These are phyloP conservation scores for Apis dorsata DNA, from an alignment of 1,140 invertebrate species.

Conservation along the genomic window DNA sequence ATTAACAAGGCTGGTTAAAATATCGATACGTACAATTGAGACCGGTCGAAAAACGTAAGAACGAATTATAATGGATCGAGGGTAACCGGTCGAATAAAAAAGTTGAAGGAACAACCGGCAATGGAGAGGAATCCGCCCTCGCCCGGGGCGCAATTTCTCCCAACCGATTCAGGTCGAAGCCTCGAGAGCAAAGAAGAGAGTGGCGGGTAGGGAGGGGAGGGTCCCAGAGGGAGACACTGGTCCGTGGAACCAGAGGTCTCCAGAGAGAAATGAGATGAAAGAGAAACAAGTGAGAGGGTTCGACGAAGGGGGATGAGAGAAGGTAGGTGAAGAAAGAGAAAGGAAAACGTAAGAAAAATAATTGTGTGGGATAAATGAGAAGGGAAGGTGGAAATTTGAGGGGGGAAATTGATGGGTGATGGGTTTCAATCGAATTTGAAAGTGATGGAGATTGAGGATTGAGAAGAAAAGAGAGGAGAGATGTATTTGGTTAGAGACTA, in stretches of 20 bases:
- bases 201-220: conserved; percentile 25
- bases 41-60: background rate
- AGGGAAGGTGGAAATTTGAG: background rate
- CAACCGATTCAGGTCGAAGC: conserved; percentile 71
- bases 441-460: no score
- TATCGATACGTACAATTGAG: background rate
- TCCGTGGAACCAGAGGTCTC: background rate
- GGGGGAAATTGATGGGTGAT: background rate
- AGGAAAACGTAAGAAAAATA: background rate
- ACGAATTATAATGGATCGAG: conserved; percentile 1
- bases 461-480: no score
- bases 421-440: background rate
- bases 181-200: conserved; percentile 44
- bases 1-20: background rate
- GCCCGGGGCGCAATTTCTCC: conserved; percentile 76
- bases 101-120: background rate
- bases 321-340: background rate
- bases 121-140: conserved; percentile 67
- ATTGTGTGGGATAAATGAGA: background rate
- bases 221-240: no score
- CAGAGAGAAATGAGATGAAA: conserved; percentile 1
- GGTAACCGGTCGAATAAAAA: background rate
- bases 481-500: no score
- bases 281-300: conserved; percentile 43
- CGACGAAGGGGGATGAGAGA: background rate